Evolutionary conservation across 2,888 invertebrate species (phyloP).

Genomic region (Macrophya annulata): DNA sequence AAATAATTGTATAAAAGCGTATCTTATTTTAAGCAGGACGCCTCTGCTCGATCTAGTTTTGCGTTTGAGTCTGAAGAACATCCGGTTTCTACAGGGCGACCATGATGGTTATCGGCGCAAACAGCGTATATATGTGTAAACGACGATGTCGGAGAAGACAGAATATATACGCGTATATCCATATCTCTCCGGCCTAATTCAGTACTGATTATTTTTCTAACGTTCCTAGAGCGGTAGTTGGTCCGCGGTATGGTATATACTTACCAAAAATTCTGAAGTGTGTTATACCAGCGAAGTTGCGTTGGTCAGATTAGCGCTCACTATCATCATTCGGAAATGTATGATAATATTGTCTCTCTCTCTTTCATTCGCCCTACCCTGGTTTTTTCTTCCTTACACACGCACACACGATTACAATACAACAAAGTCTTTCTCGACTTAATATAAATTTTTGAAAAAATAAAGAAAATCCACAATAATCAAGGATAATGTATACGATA

Average conservation of each 20-base stretch:
- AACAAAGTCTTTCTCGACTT: background rate
- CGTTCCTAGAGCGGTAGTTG: background rate
- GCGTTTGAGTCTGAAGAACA: conserved; percentile 27
- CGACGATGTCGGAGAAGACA: background rate
- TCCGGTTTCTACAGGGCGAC: background rate
- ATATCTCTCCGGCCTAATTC: conserved; percentile 52
- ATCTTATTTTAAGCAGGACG: conserved; percentile 11
- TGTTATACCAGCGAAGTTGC: conserved; percentile 14
- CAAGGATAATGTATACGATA: no score
- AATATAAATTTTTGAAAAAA: background rate
- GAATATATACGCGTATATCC: conserved; percentile 30
- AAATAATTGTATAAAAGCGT: conserved; percentile 18
- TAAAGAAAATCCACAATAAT: background rate
- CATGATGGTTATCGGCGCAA: conserved; percentile 13
- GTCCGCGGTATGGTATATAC: background rate
- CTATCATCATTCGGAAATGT: background rate
- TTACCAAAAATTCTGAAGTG: conserved; percentile 4
- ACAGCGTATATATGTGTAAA: conserved; percentile 4
- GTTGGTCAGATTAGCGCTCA: conserved; percentile 35
- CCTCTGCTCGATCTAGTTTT: conserved; percentile 20
- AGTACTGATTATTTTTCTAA: conserved; percentile 52
- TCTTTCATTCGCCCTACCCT: background rate
- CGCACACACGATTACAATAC: background rate
- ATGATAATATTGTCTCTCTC: background rate
- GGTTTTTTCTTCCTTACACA: background rate